Evolutionary conservation across 2,888 invertebrate species (phyloP), one percentile per base, ranked within the genome.

Genomic region (Caenorhabditis sp.): DNA sequence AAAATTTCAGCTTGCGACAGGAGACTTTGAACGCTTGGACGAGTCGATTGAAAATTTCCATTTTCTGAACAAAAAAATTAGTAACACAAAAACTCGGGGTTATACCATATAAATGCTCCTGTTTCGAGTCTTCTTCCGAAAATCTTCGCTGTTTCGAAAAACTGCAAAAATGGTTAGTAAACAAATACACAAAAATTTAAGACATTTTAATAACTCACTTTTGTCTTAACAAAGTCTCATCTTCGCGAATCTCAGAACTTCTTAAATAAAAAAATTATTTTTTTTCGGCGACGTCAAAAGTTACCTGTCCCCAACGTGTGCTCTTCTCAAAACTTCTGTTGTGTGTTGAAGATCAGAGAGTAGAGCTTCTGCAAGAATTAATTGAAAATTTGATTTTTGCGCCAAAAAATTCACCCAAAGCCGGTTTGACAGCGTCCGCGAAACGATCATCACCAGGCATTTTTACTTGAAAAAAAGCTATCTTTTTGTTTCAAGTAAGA

Each of bases 291-390:
- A 54, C 12, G 6, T 62, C 26, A 51, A 37, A 37, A 37, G 8
- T 37, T 37, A 31, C 54, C 75, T 64, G 26, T 79, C 79, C 10
- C 69, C 66, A 58, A 80, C 61, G 62, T 84, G 74, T 14, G 81
- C 80, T 24, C 84, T 69, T 19, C 85, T 77, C 76, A 91, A 89
- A 50, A 94, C 93, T 82, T 95, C 93, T 12, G 96, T 96, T 87
- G 95, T 90, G 63, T 88, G 95, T 90, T 97, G 96, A 69, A 97
- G 91, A 89, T 97, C 97, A 69, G 95, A 95, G 87, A 97, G 91
- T 81, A 97, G 91, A 75, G 96, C 95, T 91, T 97, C 97, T 97
- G 86, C 37, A 89, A 53, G 26, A 55, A 55, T 3, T 36, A 58
- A 58, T 36, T 55, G 5, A 58, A 58, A 36, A 58, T 36, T 58